Evolutionary conservation across 2,888 invertebrate species (phyloP), one percentile per base, ranked within the genome.

Genomic region (Beris chalybata): DNA sequence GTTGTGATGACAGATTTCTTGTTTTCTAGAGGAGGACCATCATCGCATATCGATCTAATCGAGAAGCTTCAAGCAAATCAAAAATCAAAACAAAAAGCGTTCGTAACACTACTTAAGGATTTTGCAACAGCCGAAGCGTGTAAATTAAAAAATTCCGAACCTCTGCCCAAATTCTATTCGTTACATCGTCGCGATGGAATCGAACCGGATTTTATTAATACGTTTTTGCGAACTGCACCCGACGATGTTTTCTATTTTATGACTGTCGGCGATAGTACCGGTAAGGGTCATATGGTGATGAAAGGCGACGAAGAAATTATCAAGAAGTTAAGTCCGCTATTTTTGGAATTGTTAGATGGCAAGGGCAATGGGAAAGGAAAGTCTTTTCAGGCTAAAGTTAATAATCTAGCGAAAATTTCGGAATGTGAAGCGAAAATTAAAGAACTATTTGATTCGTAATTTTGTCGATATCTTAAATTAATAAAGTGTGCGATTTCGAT

Each of bases 351-450:
- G 1, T 76, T 93, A 13, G 87, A 88, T 73, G 91, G 89, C 4
- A 92, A 92, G 81, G 93, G 93, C 7, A 89, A 87, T 38, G 88
- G 86, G 53, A 89, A 89, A 74, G 86, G 88, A 59, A 87, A 86
- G 47, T 85, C 85, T 71, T 92, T 86, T 74, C 91, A 92, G 81
- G 93, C 90, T 0, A 93, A 92, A 82, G 89, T 90, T 0, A 84
- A 83, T 4, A 89, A 89, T 73, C 77, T 91, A 72, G 79, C 82
- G n/a, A 85, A 85, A 68, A 79, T 89, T 48, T 79, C 80, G 32
- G 85, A 89, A 77, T 92, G 89, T 74, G 87, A 84, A 70, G 83
- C 84, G 69, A 72, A 87, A 64, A 77, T 89, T 54, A 82, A 84
- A 70, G 82, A 86, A 57, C 85, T 88, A 73, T 88, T 88, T 53